Percentiles rank a stretch among this genome's conserved stretches.
Conservation (phyloP, 2,113 vertebrate species). For the Oreochromis niloticus region DNA sequence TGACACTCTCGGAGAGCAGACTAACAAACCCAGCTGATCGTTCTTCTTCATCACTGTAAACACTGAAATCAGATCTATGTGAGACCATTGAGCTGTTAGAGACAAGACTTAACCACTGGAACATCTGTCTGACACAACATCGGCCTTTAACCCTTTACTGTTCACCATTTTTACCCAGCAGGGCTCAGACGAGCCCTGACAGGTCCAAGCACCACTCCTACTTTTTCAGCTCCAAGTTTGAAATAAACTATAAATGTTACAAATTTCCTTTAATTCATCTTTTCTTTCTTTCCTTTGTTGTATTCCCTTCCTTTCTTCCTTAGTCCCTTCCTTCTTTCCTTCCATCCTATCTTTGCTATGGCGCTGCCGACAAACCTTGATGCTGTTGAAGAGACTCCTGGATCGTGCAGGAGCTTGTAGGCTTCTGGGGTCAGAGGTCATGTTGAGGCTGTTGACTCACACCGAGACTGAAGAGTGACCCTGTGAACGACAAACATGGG, state of each 20-base stretch:
- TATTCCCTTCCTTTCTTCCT: background rate
- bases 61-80: background rate
- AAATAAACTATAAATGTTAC: background rate
- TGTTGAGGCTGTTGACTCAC: background rate
- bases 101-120: background rate
- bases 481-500: background rate
- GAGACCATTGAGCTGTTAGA: background rate
- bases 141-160: background rate
- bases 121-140: background rate
- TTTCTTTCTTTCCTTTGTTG: background rate
- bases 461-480: background rate
- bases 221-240: background rate
- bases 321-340: background rate
- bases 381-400: constrained; percentile 47
- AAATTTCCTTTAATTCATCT: background rate
- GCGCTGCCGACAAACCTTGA: constrained; percentile 57
- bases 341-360: background rate
- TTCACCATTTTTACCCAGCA: background rate
- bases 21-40: rapidly evolving
- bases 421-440: background rate
- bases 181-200: rapidly evolving
- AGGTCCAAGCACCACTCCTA: background rate
- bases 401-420: background rate
- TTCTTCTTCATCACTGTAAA: background rate
- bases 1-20: background rate